These are phyloP conservation scores for Temnothorax curvispinosus DNA, from an alignment of 1,140 invertebrate genomes.

Conservation along the genomic window DNA sequence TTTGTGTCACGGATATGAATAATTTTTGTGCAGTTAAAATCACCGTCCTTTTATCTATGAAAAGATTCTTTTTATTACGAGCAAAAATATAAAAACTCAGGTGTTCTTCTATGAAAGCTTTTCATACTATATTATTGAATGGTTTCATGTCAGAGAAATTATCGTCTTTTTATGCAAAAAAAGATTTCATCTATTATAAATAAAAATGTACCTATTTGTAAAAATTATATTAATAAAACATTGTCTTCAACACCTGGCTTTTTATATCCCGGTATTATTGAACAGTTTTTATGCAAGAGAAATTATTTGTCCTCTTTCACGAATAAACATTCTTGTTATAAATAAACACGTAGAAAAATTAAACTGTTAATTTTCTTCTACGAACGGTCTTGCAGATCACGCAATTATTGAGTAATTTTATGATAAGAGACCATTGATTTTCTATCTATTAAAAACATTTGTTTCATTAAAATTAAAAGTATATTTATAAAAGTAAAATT, in stretches of 20 bases:
- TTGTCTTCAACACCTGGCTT: not conserved
- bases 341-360: not conserved
- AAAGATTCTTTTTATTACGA: not conserved
- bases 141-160: not conserved
- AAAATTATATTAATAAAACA: not conserved
- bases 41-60: not conserved
- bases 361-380: not conserved
- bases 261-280: not conserved
- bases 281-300: not conserved
- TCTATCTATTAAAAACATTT: not conserved
- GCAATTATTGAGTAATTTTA: too few species aligned
- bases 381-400: not conserved
- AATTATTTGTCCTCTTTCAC: not conserved
- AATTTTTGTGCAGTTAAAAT: not conserved
- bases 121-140: not conserved
- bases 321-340: not conserved
- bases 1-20: not conserved
- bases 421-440: too few species aligned
- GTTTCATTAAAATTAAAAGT: not conserved
- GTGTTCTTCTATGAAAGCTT: not conserved
- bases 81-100: not conserved
- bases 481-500: too few species aligned
- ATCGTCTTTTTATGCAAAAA: not conserved
- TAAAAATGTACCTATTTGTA: not conserved
- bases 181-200: not conserved